Evolutionary conservation across 2,888 invertebrate genomes (phyloP).

Genomic region (Hedya salicella): DNA sequence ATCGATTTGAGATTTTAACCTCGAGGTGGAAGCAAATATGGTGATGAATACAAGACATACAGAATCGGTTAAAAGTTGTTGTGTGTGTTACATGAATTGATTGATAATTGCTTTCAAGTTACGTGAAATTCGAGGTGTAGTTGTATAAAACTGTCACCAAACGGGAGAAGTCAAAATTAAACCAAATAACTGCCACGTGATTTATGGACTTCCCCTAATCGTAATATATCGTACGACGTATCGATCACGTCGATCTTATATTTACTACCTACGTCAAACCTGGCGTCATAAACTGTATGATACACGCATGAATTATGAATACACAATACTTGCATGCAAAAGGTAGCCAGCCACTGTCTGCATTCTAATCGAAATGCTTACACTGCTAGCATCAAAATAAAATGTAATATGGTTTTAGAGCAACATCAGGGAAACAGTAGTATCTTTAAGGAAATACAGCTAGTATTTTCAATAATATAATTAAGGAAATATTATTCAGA

Average conservation of each 20-base stretch:
- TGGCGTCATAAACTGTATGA: constrained; percentile 48
- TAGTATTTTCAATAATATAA: too few species aligned
- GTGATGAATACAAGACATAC: too few species aligned
- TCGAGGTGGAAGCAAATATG: too few species aligned
- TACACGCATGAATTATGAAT: constrained; percentile 59
- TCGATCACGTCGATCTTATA: constrained; percentile 64
- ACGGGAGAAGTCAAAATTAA: not conserved
- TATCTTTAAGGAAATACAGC: constrained; percentile 36
- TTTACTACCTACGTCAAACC: constrained; percentile 67
- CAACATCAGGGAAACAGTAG: constrained; percentile 21
- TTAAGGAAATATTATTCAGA: not conserved
- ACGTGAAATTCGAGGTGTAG: too few species aligned
- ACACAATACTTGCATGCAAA: constrained; percentile 67
- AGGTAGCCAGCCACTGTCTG: constrained; percentile 56
- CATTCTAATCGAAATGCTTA: constrained; percentile 47
- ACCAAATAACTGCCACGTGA: not conserved
- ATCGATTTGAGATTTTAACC: too few species aligned
- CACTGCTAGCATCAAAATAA: constrained; percentile 39
- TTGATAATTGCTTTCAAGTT: too few species aligned
- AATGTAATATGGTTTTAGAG: not conserved
- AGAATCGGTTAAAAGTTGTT: too few species aligned
- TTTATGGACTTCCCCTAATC: not conserved
- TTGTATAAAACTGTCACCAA: not conserved
- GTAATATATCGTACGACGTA: constrained; percentile 54
- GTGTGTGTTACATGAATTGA: too few species aligned